A percentile compares a stretch with the other conserved stretches of the same genome.
Conservation (phyloP, 2,113 vertebrate genomes). For the Gulo gulo region DNA sequence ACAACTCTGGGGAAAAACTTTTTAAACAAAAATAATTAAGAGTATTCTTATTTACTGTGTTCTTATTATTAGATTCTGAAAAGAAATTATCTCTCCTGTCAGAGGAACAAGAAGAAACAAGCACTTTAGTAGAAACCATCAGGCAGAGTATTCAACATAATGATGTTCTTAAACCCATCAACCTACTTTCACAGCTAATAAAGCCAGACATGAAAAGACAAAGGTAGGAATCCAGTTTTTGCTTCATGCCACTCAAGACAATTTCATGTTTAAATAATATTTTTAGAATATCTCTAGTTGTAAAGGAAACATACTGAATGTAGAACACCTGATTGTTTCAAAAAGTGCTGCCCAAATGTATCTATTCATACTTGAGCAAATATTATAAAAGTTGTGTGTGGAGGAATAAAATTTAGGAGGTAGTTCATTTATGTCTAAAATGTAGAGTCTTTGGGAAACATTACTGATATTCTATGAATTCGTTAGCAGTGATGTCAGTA, state of each 20-base stretch:
- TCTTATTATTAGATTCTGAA: constrained; percentile 82
- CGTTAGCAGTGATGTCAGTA: not conserved
- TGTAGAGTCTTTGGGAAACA: not conserved
- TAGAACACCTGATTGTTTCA: not conserved
- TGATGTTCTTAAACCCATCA: constrained; percentile 93
- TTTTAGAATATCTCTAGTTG: not conserved
- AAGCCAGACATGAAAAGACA: constrained; percentile 88
- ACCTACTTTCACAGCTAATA: constrained; percentile 86
- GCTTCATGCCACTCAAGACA: not conserved
- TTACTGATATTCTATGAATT: not conserved
- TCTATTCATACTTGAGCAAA: not conserved
- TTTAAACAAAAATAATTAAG: not conserved
- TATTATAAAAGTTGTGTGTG: not conserved
- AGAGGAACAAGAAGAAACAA: constrained; percentile 89
- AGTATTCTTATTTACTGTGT: not conserved
- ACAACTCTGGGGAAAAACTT: not conserved
- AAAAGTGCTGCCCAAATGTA: not conserved
- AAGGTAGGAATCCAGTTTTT: constrained; percentile 83
- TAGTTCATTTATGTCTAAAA: not conserved
- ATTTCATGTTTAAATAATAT: not conserved
- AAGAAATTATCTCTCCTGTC: constrained; percentile 85
- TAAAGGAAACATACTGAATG: not conserved
- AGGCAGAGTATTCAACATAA: constrained; percentile 94
- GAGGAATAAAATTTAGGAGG: not conserved
- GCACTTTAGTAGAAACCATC: constrained; percentile 90